These are phyloP conservation scores for Zosterops pallidus DNA, from an alignment of 2,113 vertebrate species.

Conservation along the genomic window DNA sequence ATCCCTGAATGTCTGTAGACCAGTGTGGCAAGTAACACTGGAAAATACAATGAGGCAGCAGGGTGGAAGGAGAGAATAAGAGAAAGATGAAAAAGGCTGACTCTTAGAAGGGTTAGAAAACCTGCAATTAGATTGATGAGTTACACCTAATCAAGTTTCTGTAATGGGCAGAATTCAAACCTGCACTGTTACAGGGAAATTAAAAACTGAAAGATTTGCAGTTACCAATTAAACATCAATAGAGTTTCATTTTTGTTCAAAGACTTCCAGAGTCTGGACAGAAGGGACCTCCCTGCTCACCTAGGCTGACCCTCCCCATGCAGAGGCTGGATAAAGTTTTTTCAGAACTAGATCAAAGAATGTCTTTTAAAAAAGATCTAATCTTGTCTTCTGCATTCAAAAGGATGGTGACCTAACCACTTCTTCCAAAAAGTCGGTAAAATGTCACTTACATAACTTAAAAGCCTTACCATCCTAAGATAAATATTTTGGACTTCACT, in stretches of 20 bases:
- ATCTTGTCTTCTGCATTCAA: background rate
- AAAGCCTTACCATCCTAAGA: background rate
- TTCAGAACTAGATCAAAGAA: constrained; percentile 13
- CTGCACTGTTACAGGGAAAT: background rate
- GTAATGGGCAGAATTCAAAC: background rate
- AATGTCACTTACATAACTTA: constrained; percentile 7
- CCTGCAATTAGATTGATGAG: background rate
- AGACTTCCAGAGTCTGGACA: background rate
- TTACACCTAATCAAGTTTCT: background rate
- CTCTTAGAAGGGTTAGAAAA: background rate
- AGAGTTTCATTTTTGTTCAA: background rate
- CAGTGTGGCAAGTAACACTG: background rate
- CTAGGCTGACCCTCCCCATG: background rate
- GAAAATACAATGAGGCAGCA: background rate
- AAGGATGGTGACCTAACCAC: background rate
- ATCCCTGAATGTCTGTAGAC: background rate
- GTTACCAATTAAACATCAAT: background rate
- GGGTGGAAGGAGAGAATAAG: background rate
- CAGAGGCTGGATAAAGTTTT: background rate
- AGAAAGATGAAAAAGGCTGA: background rate
- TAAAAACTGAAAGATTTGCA: background rate
- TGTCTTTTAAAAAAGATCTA: background rate
- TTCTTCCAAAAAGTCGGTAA: background rate
- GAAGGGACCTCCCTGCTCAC: background rate
- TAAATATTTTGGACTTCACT: constrained; percentile 29